Base-by-base conservation (phyloP, 2,888 invertebrate genomes). In the Drosophila glabriapex region DNA sequence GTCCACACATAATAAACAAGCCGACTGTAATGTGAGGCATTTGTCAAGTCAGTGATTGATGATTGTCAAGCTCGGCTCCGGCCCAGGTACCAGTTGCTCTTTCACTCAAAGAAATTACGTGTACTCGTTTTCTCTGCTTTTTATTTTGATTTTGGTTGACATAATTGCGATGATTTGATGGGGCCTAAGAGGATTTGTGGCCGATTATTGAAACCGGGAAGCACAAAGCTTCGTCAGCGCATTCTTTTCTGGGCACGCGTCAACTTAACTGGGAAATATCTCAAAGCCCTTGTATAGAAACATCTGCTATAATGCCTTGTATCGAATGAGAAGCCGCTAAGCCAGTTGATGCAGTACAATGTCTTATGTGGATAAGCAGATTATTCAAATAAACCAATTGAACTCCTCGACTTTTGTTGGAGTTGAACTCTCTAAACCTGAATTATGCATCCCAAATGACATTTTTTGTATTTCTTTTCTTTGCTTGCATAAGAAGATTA, bases 1-100 rank as follows among this genome's bases (percentile, higher is more conserved):
- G 12, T 31, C 41, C 41, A 56, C 64, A 63, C 78, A 75, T 62
- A 52, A 68, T 79, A 65, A 69, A 67, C 52, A 73, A 65, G 55
- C 37, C 54, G 55, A 46, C 46, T 67, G 73, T 79, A 73, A 72
- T 81, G 52, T 54, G 43, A 22, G 63, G 25, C 56, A 75, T 56
- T 73, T 83, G 85, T 79, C 83, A 75, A 64, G 62, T 49, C 62
- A 25, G 59, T 80, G 83, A 83, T 84, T 85, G 82, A 85, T 85
- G 83, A 46, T 70, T 78, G 68, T 64, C 64, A 70, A 70, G 66
- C 60, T 52, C 61, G 53, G 37, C 37, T 71, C 53, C 28, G 35
- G 46, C 53, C 58, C 67, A 54, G 59, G 46, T 65, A 76, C 64
- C 35, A 59, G 46, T 64, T 37, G 50, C 53, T 73, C 56, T 61